phyloP scores from a whole-genome alignment of 1,140 invertebrate genomes.

The Zaprionus davidi region DNA sequence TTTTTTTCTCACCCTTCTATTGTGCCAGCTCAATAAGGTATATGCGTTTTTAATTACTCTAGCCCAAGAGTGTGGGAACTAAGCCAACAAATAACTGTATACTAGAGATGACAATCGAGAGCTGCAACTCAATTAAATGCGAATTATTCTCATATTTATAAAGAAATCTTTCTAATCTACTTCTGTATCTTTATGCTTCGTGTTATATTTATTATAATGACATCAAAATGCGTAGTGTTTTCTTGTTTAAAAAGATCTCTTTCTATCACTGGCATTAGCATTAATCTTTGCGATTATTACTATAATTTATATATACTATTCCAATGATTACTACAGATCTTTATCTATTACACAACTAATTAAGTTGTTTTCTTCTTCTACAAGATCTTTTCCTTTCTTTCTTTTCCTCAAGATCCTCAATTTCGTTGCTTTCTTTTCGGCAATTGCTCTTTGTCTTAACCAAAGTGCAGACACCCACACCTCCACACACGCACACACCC shows the following conservation, averaged over 20 bases:
- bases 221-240: no score
- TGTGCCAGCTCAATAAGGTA: not conserved
- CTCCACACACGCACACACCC: constrained; percentile 3
- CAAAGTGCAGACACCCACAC: constrained; percentile 7
- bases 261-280: not conserved
- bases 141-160: not conserved
- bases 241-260: no score
- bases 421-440: constrained; percentile 11
- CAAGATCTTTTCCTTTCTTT: no score
- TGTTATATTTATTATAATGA: no score
- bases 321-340: not conserved
- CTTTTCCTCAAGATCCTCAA: not conserved
- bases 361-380: not conserved
- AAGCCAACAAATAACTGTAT: not conserved
- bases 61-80: not conserved
- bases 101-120: not conserved
- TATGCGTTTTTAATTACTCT: not conserved
- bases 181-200: no score
- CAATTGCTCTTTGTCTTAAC: constrained; percentile 4
- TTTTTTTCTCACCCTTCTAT: not conserved
- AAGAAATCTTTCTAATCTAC: no score
- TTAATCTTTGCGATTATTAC: not conserved
- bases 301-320: no score
- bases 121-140: not conserved
- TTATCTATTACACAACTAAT: not conserved